Conservation (phyloP, 2,797 vertebrate genomes). For the Melanotaenia trifasciata region DNA sequence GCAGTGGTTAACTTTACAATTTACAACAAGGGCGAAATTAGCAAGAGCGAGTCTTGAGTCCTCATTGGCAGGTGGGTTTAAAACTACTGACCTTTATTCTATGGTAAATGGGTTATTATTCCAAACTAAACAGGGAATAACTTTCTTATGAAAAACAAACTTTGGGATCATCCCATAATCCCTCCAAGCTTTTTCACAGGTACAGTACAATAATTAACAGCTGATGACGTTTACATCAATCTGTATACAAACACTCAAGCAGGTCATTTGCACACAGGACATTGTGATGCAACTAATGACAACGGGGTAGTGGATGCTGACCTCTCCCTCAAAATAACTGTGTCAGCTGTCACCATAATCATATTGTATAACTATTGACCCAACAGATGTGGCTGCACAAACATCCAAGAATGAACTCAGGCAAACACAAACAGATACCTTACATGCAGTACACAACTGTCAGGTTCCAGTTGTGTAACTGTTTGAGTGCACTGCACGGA, state of each 20-base stretch:
- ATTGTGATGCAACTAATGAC: slow-evolving; percentile 48
- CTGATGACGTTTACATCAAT: slow-evolving; percentile 33
- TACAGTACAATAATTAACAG: slow-evolving; percentile 2
- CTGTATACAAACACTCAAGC: slow-evolving; percentile 33
- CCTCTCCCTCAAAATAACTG: slow-evolving; percentile 44
- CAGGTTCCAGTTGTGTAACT: slow-evolving; percentile 46
- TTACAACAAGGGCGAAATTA: not conserved
- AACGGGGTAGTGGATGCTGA: slow-evolving; percentile 37
- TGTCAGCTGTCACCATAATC: slow-evolving; percentile 22
- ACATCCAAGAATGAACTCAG: slow-evolving; percentile 9
- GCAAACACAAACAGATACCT: slow-evolving; percentile 12
- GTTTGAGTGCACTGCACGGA: slow-evolving; percentile 18
- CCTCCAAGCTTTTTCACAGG: slow-evolving; percentile 22
- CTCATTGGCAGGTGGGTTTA: not conserved
- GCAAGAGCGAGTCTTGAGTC: not conserved
- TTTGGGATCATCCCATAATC: not conserved
- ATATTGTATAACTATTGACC: slow-evolving; percentile 45
- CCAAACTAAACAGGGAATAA: not conserved
- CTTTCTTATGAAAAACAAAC: not conserved
- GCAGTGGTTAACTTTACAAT: slow-evolving; percentile 7
- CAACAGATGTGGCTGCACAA: slow-evolving; percentile 2
- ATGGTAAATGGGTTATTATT: not conserved
- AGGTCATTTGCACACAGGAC: slow-evolving; percentile 14
- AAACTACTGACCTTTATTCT: not conserved
- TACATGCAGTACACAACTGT: not conserved